phyloP scores from a whole-genome alignment of 2,113 vertebrate genomes.

The Carlito syrichta region DNA sequence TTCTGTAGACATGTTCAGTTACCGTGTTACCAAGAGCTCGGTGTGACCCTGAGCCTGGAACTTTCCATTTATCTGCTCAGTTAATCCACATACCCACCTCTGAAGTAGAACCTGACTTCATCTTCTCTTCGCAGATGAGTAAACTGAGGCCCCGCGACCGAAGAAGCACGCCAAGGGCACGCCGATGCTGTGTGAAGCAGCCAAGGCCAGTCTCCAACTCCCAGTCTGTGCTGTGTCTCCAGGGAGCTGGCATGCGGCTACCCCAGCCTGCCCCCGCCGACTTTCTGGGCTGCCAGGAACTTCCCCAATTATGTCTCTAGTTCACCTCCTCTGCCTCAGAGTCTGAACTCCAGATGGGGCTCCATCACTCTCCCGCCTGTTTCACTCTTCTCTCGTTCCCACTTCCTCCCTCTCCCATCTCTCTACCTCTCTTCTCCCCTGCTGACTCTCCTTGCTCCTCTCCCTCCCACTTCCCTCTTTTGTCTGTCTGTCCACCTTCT shows the following conservation, averaged over 20 bases:
- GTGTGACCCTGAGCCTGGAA: accelerated
- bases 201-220: accelerated
- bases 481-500: background rate
- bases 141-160: background rate
- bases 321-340: background rate
- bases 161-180: accelerated
- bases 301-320: accelerated
- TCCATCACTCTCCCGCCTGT: no score
- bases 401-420: background rate
- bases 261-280: accelerated
- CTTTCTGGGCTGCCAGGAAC: no score
- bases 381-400: background rate
- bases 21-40: accelerated
- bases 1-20: background rate
- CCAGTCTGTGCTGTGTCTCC: accelerated
- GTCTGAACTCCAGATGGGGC: background rate
- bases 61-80: accelerated
- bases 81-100: accelerated
- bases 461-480: accelerated
- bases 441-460: background rate
- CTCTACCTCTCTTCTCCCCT: background rate
- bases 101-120: accelerated
- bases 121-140: background rate
- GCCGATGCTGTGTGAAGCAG: accelerated
- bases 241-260: background rate